Base-by-base conservation (phyloP, 2,797 vertebrate genomes). In the Sphenodon punctatus region DNA sequence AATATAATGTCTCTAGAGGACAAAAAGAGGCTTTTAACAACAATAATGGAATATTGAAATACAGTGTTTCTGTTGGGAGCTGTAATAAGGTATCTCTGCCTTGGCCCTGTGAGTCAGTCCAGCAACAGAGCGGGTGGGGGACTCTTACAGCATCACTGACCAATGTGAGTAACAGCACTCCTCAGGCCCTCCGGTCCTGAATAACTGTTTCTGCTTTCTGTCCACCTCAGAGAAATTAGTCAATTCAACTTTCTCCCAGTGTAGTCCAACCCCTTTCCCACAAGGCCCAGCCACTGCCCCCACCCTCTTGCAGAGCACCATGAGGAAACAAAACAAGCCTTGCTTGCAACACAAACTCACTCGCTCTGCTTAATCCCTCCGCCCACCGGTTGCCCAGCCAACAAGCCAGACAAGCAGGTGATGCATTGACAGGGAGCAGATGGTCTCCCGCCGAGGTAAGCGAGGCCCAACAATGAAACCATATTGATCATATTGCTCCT, bases 371-470 rank as follows among this genome's bases (percentile, higher is more conserved):
- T 97, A 97, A 97, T 97, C 97, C 94, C 88, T 90, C 89, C 84
- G 42, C 92, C 95, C 88, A 90, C 85, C 74, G 74, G 97, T 99
- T 97, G 95, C 97, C 96, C 71, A 86, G 97, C 97, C 92, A 96
- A 98, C 97, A 93, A 96, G 93, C 97, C 96, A 97, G 97, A 97
- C 97, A 95, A 98, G 98, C 98, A 98, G 98, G 98, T 99, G 98
- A 99, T 97, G 97, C 98, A 98, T 98, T 99, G 98, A 99, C 98
- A 98, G 97, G 95, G 97, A 99, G 98, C 98, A 99, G 98, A 99
- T 99, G 98, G 98, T 98, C 96, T 97, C 97, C 98, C 94, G 95
- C 94, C 92, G 98, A 99, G 98, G 98, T 98, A 98, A 98, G 97
- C 96, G 94, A 88, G 89, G 94, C 94, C 82, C 91, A 95, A 98